Conservation (phyloP, 2,888 invertebrate species). For the Crocallis elinguaria region DNA sequence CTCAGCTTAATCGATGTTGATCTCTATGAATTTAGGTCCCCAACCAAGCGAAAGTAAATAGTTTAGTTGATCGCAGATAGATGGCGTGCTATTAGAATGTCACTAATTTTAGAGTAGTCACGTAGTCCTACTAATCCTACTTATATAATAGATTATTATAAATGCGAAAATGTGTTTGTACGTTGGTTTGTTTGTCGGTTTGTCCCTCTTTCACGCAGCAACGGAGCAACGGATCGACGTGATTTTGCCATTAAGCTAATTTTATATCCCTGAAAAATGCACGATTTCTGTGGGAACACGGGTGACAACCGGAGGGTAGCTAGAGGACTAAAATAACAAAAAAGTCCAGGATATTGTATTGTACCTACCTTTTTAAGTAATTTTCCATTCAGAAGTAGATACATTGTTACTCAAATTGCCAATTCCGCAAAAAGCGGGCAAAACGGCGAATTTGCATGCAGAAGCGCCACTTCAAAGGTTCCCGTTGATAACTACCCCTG, state of each 20-base stretch:
- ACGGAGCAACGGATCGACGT: no score
- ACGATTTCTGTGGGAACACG: no score
- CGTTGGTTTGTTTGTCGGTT: no score
- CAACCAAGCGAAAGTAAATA: background rate
- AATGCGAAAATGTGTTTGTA: background rate
- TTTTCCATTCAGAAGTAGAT: constrained; percentile 20
- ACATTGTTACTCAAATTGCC: constrained; percentile 60
- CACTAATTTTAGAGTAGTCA: background rate
- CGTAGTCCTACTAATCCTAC: background rate
- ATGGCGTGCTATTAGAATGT: constrained; percentile 12
- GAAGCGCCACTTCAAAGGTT: constrained; percentile 84
- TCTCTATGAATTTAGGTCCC: background rate
- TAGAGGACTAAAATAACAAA: no score
- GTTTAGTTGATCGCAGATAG: background rate
- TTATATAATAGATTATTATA: background rate
- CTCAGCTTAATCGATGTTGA: background rate
- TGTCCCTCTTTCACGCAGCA: no score
- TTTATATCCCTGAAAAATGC: no score
- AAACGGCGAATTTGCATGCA: constrained; percentile 78
- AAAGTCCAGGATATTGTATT: no score
- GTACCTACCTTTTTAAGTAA: constrained; percentile 13
- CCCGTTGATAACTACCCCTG: constrained; percentile 70
- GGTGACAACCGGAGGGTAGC: no score
- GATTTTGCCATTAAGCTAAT: no score
- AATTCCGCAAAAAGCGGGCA: constrained; percentile 57